These are phyloP conservation scores for Theristicus caerulescens DNA, from an alignment of 2,113 vertebrate genomes.

Conservation along the genomic window DNA sequence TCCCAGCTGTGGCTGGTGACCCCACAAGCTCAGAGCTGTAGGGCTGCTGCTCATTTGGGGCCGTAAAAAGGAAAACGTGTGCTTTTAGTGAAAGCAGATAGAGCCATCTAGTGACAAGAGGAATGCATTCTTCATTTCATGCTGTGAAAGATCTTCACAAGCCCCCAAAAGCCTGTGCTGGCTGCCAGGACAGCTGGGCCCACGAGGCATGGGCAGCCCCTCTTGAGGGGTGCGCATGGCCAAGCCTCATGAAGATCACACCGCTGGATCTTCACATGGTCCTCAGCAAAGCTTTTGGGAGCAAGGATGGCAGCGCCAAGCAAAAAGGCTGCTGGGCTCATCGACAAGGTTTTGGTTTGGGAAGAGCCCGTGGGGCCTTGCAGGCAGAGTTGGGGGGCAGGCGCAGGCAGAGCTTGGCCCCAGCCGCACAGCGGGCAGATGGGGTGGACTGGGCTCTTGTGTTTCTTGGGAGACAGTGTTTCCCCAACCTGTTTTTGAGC, in stretches of 20 bases:
- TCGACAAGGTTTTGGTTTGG: not conserved
- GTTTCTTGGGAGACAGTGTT: not conserved
- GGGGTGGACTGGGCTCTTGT: not conserved
- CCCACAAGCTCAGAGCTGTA: not conserved
- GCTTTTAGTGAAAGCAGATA: not conserved
- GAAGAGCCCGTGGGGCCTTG: not conserved
- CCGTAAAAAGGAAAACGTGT: not conserved
- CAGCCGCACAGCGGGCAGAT: fast-evolving
- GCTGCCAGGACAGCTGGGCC: not conserved
- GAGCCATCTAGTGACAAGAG: conserved; percentile 75
- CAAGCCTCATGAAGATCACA: not conserved
- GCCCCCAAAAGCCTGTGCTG: not conserved
- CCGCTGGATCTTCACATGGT: fast-evolving
- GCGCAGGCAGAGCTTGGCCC: not conserved
- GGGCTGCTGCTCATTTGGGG: not conserved
- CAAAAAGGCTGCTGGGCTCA: not conserved
- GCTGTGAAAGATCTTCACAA: not conserved
- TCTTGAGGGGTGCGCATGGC: not conserved
- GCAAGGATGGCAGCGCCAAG: not conserved
- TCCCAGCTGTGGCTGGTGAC: not conserved
- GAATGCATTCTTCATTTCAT: not conserved
- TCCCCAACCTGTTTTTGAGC: not conserved
- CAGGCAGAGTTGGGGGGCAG: fast-evolving
- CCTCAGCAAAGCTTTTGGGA: not conserved
- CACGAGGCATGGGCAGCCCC: not conserved